Conservation (phyloP, 1,140 invertebrate species). For the Helicoverpa zea region DNA sequence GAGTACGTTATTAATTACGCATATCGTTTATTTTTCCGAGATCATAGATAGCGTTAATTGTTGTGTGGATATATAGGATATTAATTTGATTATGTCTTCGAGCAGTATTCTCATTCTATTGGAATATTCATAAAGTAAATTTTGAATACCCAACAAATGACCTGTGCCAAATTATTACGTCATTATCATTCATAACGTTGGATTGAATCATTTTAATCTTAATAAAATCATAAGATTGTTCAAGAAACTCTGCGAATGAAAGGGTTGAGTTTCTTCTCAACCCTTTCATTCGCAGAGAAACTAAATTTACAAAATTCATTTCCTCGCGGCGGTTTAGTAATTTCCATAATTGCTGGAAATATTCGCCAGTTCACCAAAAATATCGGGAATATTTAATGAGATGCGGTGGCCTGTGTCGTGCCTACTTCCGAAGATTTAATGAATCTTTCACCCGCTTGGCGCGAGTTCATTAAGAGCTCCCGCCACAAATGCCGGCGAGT, state of each 20-base stretch:
- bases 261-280: constrained; percentile 25
- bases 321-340: constrained; percentile 29
- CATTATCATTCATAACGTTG: constrained; percentile 17
- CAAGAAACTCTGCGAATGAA: constrained; percentile 15
- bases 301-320: constrained; percentile 43
- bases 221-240: constrained; percentile 41
- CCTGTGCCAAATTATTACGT: constrained; percentile 1
- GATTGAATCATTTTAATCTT: constrained; percentile 23
- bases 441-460: constrained; percentile 56
- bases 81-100: too few relatives aligned
- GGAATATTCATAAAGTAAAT: too few relatives aligned
- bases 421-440: constrained; percentile 63
- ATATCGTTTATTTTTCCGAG: constrained; percentile 23
- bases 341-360: constrained; percentile 50
- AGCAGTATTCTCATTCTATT: too few relatives aligned
- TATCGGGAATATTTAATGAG: constrained; percentile 56
- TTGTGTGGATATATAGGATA: too few relatives aligned
- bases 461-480: constrained; percentile 59
- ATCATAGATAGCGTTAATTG: constrained; percentile 8
- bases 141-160: not conserved
- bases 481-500: constrained; percentile 53
- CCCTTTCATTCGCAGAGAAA: too few relatives aligned
- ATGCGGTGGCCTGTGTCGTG: constrained; percentile 48
- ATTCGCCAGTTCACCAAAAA: constrained; percentile 46
- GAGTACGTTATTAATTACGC: constrained; percentile 3